These are phyloP conservation scores for Dicentrarchus labrax DNA, from an alignment of 2,113 vertebrate genomes.

Conservation along the genomic window DNA sequence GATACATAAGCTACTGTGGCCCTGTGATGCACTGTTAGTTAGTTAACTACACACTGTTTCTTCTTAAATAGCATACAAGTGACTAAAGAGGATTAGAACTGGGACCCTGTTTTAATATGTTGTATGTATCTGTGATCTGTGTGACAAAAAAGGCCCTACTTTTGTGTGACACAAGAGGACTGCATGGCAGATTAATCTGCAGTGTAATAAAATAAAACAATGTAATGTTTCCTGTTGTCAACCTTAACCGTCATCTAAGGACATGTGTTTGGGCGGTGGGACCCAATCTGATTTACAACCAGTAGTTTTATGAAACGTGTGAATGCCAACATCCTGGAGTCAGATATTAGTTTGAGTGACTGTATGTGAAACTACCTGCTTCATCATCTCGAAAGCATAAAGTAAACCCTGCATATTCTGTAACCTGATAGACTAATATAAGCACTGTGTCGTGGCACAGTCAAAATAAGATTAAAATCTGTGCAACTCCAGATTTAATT, in stretches of 20 bases:
- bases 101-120: neutral
- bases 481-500: neutral
- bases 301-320: neutral
- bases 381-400: neutral
- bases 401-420: neutral
- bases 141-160: neutral
- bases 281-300: neutral
- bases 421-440: neutral
- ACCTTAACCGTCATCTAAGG: neutral
- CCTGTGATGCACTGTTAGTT: neutral
- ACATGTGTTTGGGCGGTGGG: neutral
- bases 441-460: neutral
- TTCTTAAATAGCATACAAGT: neutral
- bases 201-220: neutral
- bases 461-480: slow-evolving; percentile 13
- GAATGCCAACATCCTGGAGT: neutral
- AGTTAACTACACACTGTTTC: neutral
- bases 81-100: neutral
- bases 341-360: too few species aligned
- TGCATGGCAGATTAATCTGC: neutral
- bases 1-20: neutral
- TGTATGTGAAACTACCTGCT: neutral
- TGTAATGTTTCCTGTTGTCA: neutral
- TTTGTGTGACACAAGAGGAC: too few species aligned
- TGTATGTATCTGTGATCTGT: neutral